phyloP scores from a whole-genome alignment of 2,888 invertebrate genomes.

The Hydrotaea cyrtoneurina region DNA sequence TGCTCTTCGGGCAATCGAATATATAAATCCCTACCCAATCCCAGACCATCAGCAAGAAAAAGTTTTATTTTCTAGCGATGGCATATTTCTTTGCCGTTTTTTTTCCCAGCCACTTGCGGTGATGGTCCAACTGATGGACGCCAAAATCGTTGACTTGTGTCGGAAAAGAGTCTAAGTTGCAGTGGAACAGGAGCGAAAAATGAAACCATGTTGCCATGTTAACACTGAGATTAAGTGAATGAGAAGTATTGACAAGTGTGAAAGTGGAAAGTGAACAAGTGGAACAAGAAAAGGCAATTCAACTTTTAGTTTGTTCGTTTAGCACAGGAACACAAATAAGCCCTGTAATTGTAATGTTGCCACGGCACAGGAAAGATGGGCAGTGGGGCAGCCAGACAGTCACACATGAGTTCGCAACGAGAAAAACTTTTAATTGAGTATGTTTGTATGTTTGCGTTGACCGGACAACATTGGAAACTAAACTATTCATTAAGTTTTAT shows the following conservation, averaged over 20 bases:
- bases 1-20: neutral
- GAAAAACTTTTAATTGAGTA: conserved; percentile 51
- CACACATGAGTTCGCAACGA: neutral
- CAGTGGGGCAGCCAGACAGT: neutral
- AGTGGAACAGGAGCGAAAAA: neutral
- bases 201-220: conserved; percentile 31
- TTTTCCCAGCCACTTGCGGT: neutral
- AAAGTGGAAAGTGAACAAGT: conserved; percentile 43
- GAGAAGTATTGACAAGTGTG: conserved; percentile 42
- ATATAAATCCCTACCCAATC: neutral
- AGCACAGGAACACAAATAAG: conserved; percentile 28
- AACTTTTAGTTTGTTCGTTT: neutral
- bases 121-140: neutral
- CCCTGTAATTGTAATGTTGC: conserved; percentile 11
- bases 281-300: conserved; percentile 28
- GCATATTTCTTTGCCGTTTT: neutral
- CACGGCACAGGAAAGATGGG: neutral
- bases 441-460: neutral
- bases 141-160: neutral
- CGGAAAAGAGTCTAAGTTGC: neutral
- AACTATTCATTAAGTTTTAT: conserved; percentile 43
- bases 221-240: conserved; percentile 49
- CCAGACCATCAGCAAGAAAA: neutral
- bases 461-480: conserved; percentile 2
- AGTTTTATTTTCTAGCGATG: neutral